Conservation (phyloP, 1,140 invertebrate species). For the Condylostylus longicornis region DNA sequence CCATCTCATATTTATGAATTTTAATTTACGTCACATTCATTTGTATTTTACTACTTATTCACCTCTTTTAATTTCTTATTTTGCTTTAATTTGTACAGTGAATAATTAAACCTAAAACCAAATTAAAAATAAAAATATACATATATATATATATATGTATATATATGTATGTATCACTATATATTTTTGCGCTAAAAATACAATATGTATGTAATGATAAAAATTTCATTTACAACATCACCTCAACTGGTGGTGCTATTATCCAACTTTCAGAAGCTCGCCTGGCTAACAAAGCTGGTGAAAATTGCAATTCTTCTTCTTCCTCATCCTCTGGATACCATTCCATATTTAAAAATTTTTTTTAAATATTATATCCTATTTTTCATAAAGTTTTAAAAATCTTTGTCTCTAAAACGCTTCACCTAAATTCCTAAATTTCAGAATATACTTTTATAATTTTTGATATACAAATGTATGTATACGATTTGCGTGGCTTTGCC, state of each 20-base stretch:
- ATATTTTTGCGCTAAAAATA: not conserved
- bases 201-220: not conserved
- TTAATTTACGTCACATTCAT: too few species aligned
- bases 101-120: too few species aligned
- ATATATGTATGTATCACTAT: not conserved
- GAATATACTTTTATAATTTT: too few species aligned
- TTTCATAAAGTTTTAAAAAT: not conserved
- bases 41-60: too few species aligned
- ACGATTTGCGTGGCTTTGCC: too few species aligned
- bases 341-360: slow-evolving; percentile 19
- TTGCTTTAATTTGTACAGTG: too few species aligned
- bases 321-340: slow-evolving; percentile 62
- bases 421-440: too few species aligned
- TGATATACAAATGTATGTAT: too few species aligned
- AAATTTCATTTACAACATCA: slow-evolving; percentile 25
- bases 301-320: slow-evolving; percentile 69
- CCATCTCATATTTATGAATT: too few species aligned
- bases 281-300: slow-evolving; percentile 64
- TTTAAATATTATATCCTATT: not conserved
- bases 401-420: too few species aligned
- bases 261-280: slow-evolving; percentile 76
- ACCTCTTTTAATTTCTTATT: too few species aligned
- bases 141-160: not conserved
- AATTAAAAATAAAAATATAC: not conserved
- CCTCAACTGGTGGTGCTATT: slow-evolving; percentile 66